Evolutionary conservation across 2,888 invertebrate species (phyloP).

Genomic region (Calliscelio sp.): DNA sequence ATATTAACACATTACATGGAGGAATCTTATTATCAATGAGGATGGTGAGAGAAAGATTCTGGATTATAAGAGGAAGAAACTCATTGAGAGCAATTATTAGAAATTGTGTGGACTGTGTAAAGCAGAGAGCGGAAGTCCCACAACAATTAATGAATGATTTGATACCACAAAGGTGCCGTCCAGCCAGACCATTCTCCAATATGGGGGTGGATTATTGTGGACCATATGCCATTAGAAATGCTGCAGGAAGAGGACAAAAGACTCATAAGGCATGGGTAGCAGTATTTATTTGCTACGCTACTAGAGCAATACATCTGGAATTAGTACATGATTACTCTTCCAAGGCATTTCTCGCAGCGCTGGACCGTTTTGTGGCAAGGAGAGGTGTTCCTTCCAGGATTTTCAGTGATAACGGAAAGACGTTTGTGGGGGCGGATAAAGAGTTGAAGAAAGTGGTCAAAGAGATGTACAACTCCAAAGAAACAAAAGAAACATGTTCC

Average conservation of each 20-base stretch:
- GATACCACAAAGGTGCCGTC: no score
- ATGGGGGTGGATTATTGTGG: slow-evolving; percentile 1
- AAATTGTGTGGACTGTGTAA: no score
- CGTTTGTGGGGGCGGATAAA: slow-evolving; percentile 4
- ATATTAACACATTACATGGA: no score
- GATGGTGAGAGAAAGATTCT: no score
- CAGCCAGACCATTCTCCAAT: neutral
- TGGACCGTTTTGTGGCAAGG: slow-evolving; percentile 1
- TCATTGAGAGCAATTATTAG: no score
- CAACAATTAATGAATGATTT: no score
- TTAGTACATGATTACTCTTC: slow-evolving; percentile 20
- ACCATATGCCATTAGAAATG: neutral
- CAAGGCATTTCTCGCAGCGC: neutral
- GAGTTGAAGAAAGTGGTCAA: neutral
- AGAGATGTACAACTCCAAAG: neutral
- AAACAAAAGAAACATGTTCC: neutral
- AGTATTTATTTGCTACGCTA: slow-evolving; percentile 6
- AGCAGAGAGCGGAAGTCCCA: no score
- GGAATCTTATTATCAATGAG: no score
- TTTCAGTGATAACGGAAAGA: slow-evolving; percentile 6
- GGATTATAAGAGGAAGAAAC: no score
- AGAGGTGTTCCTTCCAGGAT: neutral
- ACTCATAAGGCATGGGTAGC: neutral
- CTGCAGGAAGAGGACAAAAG: neutral
- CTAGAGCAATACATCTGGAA: slow-evolving; percentile 11